Percentiles rank a stretch among this genome's conserved stretches.
Conservation (phyloP, 2,113 vertebrate genomes). For the Eubucco bourcierii region DNA sequence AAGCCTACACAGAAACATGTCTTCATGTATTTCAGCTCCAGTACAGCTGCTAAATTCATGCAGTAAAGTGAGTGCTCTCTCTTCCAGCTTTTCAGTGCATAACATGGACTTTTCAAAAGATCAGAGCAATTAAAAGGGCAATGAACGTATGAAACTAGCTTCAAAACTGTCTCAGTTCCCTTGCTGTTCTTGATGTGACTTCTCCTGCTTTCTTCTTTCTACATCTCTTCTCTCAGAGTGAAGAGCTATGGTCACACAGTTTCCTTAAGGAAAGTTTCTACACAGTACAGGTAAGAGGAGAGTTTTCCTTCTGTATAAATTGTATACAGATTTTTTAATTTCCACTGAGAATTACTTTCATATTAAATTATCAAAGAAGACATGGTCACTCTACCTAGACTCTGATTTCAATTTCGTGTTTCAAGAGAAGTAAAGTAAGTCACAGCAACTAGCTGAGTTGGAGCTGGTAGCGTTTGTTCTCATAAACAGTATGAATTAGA, state of each 20-base stretch:
- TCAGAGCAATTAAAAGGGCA: constrained; percentile 63
- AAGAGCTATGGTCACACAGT: not conserved
- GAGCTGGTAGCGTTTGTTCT: not conserved
- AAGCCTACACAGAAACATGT: not conserved
- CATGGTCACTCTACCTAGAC: not conserved
- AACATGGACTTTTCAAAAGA: constrained; percentile 41
- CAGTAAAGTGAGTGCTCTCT: not conserved
- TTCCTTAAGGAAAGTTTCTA: constrained; percentile 26
- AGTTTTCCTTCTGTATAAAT: not conserved
- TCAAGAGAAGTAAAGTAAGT: constrained; percentile 2
- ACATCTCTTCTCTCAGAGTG: not conserved
- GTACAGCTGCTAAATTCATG: not conserved
- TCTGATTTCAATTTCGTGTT: constrained; percentile 2
- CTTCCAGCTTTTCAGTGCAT: not conserved
- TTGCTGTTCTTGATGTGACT: constrained; percentile 12
- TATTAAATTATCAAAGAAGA: constrained; percentile 24
- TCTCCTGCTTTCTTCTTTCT: not conserved
- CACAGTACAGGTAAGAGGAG: not conserved
- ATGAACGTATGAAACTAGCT: not conserved
- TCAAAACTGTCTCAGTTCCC: constrained; percentile 20
- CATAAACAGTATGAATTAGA: not conserved
- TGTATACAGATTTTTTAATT: not conserved
- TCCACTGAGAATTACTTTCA: not conserved
- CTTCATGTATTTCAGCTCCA: not conserved
- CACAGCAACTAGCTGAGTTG: not conserved